Percentiles rank a stretch among this genome's conserved stretches.
These are phyloP conservation scores for Tragelaphus oryx DNA, from an alignment of 2,797 vertebrate genomes.

Conservation along the genomic window DNA sequence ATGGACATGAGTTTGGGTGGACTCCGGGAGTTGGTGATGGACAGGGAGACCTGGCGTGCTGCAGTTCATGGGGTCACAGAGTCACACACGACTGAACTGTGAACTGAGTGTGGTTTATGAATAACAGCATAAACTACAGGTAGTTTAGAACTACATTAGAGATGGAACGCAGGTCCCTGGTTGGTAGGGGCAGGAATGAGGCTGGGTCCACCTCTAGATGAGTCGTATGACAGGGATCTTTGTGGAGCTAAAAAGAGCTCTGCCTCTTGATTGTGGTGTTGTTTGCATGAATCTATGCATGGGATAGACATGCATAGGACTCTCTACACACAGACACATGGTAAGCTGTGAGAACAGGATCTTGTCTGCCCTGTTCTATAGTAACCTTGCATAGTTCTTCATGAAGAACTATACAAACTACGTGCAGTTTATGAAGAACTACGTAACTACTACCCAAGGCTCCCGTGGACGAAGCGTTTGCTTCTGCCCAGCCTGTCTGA, in stretches of 20 bases:
- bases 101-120: neutral
- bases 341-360: neutral
- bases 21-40: neutral
- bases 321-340: neutral
- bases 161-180: neutral
- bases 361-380: neutral
- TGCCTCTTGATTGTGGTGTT: neutral
- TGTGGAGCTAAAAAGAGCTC: neutral
- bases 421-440: neutral
- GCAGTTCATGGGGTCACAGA: rapidly evolving
- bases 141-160: neutral
- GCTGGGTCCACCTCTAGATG: neutral
- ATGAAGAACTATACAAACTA: neutral
- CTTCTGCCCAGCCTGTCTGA: neutral
- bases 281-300: neutral
- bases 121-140: neutral
- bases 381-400: neutral
- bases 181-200: neutral
- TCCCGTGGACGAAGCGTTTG: rapidly evolving
- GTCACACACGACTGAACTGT: neutral
- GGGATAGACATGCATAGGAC: neutral
- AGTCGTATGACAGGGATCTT: neutral
- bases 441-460: neutral
- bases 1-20: neutral
- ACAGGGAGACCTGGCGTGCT: neutral